Evolutionary conservation across 2,797 vertebrate genomes (phyloP).

Genomic region (Hybognathus amarus): DNA sequence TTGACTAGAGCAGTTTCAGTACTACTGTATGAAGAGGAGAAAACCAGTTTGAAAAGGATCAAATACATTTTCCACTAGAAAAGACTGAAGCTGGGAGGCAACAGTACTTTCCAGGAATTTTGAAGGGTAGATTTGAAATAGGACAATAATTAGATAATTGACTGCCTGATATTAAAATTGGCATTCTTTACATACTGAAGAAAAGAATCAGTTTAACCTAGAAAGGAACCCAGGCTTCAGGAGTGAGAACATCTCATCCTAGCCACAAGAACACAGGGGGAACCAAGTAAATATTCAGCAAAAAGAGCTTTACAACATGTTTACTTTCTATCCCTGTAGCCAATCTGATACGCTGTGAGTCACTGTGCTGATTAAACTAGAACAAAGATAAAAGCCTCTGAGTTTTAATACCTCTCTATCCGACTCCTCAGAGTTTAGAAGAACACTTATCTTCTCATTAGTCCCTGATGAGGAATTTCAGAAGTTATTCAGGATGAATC

Average conservation of each 20-base stretch:
- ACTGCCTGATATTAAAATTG: neutral
- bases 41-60: no score
- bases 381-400: conserved; percentile 34
- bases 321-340: neutral
- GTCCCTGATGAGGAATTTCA: conserved; percentile 48
- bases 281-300: neutral
- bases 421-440: conserved; percentile 13
- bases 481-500: conserved; percentile 49
- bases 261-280: neutral
- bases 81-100: no score
- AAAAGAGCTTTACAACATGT: neutral
- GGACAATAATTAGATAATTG: no score
- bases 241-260: neutral
- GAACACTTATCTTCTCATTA: conserved; percentile 49
- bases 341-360: conserved; percentile 12
- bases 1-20: no score
- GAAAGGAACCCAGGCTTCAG: neutral
- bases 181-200: neutral
- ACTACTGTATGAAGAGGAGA: no score
- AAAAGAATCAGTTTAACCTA: neutral
- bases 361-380: conserved; percentile 34
- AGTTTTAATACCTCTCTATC: neutral
- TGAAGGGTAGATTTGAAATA: no score
- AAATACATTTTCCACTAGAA: no score
- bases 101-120: no score